Evolutionary conservation across 92 coral and sea anemone species (phyloP).

Genomic region (Epizoanthus rinbou): DNA sequence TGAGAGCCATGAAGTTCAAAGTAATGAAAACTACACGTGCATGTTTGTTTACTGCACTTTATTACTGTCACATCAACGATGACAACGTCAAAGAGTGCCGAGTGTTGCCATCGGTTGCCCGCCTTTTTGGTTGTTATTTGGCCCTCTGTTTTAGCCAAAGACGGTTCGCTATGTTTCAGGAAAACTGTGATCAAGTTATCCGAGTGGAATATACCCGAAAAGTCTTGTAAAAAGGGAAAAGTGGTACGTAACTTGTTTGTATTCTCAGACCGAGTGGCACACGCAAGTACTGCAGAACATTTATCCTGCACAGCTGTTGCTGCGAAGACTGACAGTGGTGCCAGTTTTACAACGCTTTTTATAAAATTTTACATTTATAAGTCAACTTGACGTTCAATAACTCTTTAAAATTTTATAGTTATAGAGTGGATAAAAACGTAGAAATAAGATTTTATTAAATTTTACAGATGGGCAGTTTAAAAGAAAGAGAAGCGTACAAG

Average conservation of each 20-base stretch:
- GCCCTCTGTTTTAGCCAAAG: conserved; percentile 14
- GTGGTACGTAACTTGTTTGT: conserved; percentile 9
- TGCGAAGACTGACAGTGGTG: conserved; percentile 10
- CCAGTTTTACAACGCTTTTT: background rate
- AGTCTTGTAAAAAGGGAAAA: no score
- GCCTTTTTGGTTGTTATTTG: conserved; percentile 8
- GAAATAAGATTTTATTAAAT: background rate
- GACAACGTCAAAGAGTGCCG: conserved; percentile 3
- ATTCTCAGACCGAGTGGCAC: conserved; percentile 2
- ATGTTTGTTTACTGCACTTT: no score
- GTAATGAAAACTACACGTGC: no score
- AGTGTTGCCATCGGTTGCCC: background rate
- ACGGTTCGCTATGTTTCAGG: conserved; percentile 1
- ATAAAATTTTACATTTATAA: background rate
- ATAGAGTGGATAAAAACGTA: conserved; percentile 1
- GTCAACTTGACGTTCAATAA: background rate
- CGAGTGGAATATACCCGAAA: conserved; percentile 5
- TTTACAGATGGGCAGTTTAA: no score
- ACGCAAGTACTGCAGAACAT: conserved; percentile 18
- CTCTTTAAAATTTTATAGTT: background rate
- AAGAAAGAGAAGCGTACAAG: conserved; percentile 14
- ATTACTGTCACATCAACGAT: conserved; percentile 4
- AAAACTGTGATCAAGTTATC: conserved; percentile 19
- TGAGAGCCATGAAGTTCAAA: background rate
- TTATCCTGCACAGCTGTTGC: conserved; percentile 4